A percentile compares a stretch with the other conserved stretches of the same genome.
Conservation (phyloP, 2,888 invertebrate species). For the Diabrotica balteata region DNA sequence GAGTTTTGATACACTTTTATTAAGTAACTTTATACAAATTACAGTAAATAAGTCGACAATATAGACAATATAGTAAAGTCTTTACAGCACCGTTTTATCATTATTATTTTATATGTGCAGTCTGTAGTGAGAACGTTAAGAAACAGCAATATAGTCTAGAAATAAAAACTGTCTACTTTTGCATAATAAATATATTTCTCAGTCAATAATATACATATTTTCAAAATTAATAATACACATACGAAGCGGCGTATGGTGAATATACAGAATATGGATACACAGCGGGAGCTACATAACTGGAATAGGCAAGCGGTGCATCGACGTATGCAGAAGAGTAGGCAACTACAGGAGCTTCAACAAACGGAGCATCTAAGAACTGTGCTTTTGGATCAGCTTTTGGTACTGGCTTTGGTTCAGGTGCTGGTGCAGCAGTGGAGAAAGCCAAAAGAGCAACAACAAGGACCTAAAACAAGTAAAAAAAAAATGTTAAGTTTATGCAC, state of each 20-base stretch:
- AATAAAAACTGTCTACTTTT: no score
- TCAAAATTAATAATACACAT: slow-evolving; percentile 12
- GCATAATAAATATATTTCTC: no score
- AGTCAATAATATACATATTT: no score
- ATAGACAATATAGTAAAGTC: no score
- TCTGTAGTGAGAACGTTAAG: no score
- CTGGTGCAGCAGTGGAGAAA: slow-evolving; percentile 1
- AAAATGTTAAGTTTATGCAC: no score
- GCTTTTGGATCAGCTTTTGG: slow-evolving; percentile 10
- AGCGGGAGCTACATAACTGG: slow-evolving; percentile 15
- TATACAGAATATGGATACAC: slow-evolving; percentile 8
- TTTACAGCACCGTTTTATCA: no score
- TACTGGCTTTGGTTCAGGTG: slow-evolving; percentile 4
- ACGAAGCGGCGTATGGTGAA: slow-evolving; percentile 18
- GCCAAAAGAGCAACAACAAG: slow-evolving; percentile 6
- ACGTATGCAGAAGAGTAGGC: slow-evolving; percentile 14
- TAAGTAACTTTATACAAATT: no score
- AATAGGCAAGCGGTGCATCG: slow-evolving; percentile 11
- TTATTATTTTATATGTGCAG: no score
- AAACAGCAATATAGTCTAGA: no score
- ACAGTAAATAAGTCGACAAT: no score
- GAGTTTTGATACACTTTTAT: no score
- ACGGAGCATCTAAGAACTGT: slow-evolving; percentile 13
- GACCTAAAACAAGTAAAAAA: slow-evolving; percentile 1
- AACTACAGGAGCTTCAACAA: slow-evolving; percentile 8